phyloP scores from a whole-genome alignment of 92 coral and sea anemone genomes.

The Parazoanthus swiftii region DNA sequence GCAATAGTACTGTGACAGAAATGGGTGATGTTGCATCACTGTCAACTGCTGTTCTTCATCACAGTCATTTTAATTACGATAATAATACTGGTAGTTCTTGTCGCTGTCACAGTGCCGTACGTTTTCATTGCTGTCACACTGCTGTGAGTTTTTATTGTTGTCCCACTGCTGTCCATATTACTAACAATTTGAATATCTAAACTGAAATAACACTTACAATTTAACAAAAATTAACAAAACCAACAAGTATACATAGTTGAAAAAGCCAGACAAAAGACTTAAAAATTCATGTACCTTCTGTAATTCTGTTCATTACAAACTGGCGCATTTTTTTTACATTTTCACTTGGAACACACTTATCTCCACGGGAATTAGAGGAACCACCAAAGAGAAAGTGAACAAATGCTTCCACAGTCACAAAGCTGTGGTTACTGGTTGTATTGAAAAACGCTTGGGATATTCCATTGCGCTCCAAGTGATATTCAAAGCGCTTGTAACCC shows the following conservation, averaged over 20 bases:
- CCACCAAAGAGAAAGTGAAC: slow-evolving; percentile 42
- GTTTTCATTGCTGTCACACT: too few species aligned
- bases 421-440: slow-evolving; percentile 38
- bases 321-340: slow-evolving; percentile 39
- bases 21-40: too few species aligned
- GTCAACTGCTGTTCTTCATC: too few species aligned
- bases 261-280: background rate
- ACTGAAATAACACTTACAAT: too few species aligned
- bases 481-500: slow-evolving; percentile 41
- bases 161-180: too few species aligned
- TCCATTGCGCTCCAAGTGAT: slow-evolving; percentile 43
- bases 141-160: too few species aligned
- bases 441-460: slow-evolving; percentile 31
- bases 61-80: too few species aligned
- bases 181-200: too few species aligned
- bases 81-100: too few species aligned
- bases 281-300: slow-evolving; percentile 29
- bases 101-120: too few species aligned
- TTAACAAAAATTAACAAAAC: too few species aligned
- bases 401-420: slow-evolving; percentile 36
- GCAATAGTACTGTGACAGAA: too few species aligned
- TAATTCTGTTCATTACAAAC: slow-evolving; percentile 25
- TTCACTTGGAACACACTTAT: slow-evolving; percentile 34
- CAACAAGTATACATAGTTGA: background rate
- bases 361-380: slow-evolving; percentile 31